Evolutionary conservation across 2,797 vertebrate species (phyloP).

Genomic region (Calcarius lapponicus): DNA sequence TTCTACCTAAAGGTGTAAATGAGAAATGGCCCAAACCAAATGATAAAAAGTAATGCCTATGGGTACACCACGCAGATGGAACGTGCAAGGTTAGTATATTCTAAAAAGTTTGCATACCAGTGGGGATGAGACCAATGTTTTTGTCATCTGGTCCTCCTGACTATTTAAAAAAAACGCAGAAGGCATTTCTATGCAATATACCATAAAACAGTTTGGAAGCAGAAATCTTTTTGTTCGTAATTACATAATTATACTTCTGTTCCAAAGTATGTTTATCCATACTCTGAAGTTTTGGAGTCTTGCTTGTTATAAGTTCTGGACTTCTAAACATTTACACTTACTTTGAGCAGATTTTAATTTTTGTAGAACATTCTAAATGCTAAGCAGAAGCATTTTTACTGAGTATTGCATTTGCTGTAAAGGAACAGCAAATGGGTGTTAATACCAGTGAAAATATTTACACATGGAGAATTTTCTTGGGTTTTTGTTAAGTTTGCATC

Average conservation of each 20-base stretch:
- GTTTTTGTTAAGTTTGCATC: not conserved
- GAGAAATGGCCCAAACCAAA: not conserved
- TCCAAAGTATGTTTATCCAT: constrained; percentile 3
- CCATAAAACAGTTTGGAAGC: not conserved
- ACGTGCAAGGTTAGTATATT: not conserved
- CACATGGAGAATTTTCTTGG: not conserved
- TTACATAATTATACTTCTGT: not conserved
- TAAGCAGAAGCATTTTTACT: constrained; percentile 1
- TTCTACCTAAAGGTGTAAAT: not conserved
- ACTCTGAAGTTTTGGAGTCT: not conserved
- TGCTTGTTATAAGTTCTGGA: not conserved
- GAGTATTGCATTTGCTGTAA: not conserved
- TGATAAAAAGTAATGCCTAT: not conserved
- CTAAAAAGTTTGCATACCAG: not conserved
- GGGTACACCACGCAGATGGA: not conserved
- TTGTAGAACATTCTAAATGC: not conserved
- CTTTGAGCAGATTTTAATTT: constrained; percentile 4
- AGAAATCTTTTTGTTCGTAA: not conserved
- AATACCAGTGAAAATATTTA: not conserved
- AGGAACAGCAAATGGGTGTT: not conserved
- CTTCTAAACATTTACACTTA: not conserved
- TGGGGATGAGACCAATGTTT: not conserved
- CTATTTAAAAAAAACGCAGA: not conserved
- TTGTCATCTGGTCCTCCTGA: not conserved
- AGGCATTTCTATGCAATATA: not conserved